phyloP scores from a whole-genome alignment of 2,797 vertebrate species.

The Gila robusta region DNA sequence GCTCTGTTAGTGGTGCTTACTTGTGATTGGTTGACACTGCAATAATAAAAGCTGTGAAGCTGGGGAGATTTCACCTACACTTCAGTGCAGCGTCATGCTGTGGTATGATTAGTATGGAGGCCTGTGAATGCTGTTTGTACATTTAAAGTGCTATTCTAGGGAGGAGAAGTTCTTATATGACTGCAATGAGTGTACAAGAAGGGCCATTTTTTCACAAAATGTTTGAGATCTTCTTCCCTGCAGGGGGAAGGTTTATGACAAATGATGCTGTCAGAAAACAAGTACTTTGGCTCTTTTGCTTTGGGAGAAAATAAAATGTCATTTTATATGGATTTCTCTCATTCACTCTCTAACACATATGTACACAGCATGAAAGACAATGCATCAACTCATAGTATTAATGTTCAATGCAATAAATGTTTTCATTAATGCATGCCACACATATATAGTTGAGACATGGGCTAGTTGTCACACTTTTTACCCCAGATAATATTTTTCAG shows the following conservation, averaged over 20 bases:
- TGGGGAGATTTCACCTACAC: constrained; percentile 7
- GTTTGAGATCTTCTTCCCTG: constrained; percentile 17
- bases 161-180: neutral
- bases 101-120: neutral
- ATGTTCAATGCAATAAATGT: neutral
- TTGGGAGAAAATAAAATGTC: constrained; percentile 40
- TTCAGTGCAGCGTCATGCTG: neutral
- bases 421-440: neutral
- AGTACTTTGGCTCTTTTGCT: constrained; percentile 30
- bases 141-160: neutral
- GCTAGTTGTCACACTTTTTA: neutral
- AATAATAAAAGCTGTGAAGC: constrained; percentile 24
- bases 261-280: constrained; percentile 38
- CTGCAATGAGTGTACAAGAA: neutral
- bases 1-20: neutral
- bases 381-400: neutral
- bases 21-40: constrained; percentile 21
- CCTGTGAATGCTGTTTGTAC: neutral
- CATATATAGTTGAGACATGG: neutral
- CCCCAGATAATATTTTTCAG: neutral
- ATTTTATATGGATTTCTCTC: constrained; percentile 24
- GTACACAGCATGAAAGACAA: neutral
- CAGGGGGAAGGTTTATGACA: constrained; percentile 30
- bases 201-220: constrained; percentile 8
- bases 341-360: constrained; percentile 1